Evolutionary conservation across 2,888 invertebrate species (phyloP).

Genomic region (Strigamia transsilvanica): DNA sequence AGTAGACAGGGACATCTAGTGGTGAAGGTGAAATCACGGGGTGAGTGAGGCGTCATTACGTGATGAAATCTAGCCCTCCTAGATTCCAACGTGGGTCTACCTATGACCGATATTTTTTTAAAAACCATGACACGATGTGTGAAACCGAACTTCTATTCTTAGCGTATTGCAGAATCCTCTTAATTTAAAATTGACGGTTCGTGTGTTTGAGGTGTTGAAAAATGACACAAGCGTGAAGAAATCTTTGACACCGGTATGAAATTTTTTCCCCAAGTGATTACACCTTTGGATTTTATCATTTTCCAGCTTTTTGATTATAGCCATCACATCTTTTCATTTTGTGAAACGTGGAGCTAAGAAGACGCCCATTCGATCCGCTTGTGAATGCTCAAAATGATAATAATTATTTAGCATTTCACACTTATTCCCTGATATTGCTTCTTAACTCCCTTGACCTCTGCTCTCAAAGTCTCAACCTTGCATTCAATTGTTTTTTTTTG

Average conservation of each 20-base stretch:
- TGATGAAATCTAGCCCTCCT: too few relatives aligned
- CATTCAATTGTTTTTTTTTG: not conserved
- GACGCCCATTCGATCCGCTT: constrained; percentile 12
- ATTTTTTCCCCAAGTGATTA: not conserved
- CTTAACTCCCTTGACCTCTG: constrained; percentile 21
- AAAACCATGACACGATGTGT: too few relatives aligned
- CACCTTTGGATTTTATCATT: constrained; percentile 15
- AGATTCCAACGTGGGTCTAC: too few relatives aligned
- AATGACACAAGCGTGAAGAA: constrained; percentile 5
- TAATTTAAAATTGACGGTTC: constrained; percentile 6
- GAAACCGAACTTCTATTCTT: too few relatives aligned
- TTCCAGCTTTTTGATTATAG: constrained; percentile 13
- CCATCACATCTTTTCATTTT: constrained; percentile 4
- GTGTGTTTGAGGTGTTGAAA: not conserved
- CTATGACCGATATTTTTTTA: too few relatives aligned
- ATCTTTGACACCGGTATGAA: not conserved
- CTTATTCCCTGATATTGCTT: constrained; percentile 2
- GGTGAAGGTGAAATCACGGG: not conserved
- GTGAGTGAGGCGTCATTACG: too few relatives aligned
- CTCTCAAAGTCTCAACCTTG: not conserved
- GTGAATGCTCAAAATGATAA: constrained; percentile 2
- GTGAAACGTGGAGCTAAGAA: not conserved
- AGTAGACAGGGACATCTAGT: not conserved
- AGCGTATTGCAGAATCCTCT: not conserved
- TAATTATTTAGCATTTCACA: constrained; percentile 15